These are phyloP conservation scores for Lasioglossum figueresi DNA, from an alignment of 2,888 invertebrate species.

Conservation along the genomic window DNA sequence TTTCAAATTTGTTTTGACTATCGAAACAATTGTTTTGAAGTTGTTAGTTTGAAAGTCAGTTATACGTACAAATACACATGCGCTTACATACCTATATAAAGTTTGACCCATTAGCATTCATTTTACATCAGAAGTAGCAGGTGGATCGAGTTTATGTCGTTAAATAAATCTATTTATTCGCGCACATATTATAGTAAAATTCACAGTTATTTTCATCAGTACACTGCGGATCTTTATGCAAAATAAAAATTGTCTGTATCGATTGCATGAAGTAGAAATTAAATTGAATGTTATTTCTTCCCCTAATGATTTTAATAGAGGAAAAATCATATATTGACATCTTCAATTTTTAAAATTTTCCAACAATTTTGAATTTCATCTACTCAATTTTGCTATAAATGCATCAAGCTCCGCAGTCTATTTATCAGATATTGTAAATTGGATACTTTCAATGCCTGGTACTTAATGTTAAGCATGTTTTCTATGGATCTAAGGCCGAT, in stretches of 20 bases:
- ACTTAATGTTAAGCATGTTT: background rate
- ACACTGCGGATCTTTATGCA: no score
- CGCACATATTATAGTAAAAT: background rate
- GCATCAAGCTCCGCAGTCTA: no score
- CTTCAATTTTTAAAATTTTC: no score
- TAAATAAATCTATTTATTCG: background rate
- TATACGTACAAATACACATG: background rate
- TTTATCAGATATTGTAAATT: background rate
- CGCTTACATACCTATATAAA: background rate
- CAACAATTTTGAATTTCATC: no score
- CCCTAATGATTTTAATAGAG: no score
- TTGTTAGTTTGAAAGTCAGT: background rate
- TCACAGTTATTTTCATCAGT: background rate
- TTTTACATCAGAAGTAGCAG: background rate
- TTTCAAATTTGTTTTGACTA: background rate
- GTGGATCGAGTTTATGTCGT: background rate
- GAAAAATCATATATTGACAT: no score
- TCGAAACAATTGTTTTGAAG: background rate
- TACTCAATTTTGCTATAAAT: no score
- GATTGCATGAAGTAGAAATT: no score
- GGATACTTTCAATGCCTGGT: background rate
- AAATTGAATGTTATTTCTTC: no score
- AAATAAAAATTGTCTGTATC: no score
- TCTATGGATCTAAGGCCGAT: background rate
- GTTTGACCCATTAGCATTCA: background rate